These are phyloP conservation scores for Ephydatia muelleri DNA, from an alignment of 37 sponge, comb jelly and placozoan genomes.

Conservation along the genomic window DNA sequence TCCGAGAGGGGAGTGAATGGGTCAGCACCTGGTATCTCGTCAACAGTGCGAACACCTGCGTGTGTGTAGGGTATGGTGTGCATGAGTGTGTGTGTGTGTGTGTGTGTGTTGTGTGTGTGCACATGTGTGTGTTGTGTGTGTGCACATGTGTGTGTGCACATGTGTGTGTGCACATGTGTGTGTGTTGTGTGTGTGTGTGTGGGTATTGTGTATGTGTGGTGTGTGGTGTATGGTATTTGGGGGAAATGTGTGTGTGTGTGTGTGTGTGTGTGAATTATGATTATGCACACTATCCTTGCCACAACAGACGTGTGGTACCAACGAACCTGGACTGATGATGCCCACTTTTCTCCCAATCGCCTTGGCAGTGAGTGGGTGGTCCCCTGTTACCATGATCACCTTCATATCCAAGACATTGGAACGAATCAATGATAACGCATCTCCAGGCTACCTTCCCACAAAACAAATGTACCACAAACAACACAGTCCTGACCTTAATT, in stretches of 20 bases:
- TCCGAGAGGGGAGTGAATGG: neutral
- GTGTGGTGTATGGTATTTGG: too few species aligned
- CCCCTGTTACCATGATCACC: slow-evolving; percentile 98
- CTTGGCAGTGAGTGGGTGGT: slow-evolving; percentile 90
- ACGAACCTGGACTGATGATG: slow-evolving; percentile 84
- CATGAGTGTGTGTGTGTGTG: neutral
- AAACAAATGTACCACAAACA: neutral
- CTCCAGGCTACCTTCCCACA: neutral
- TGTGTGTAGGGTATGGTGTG: neutral
- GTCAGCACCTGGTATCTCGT: neutral
- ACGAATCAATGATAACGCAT: neutral
- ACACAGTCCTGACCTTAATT: slow-evolving; percentile 56
- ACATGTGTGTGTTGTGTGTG: too few species aligned
- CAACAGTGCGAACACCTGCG: neutral
- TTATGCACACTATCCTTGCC: neutral
- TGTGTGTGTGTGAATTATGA: too few species aligned
- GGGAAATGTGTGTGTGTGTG: too few species aligned
- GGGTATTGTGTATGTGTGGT: too few species aligned
- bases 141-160: too few species aligned
- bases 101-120: too few species aligned
- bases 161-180: too few species aligned
- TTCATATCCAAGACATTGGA: neutral
- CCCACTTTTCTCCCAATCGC: slow-evolving; percentile 94
- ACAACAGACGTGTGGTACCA: neutral
- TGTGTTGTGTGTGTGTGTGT: too few species aligned